Evolutionary conservation across 2,797 vertebrate genomes (phyloP), one percentile per base, ranked within the genome.

Genomic region (Malurus leucopterus): DNA sequence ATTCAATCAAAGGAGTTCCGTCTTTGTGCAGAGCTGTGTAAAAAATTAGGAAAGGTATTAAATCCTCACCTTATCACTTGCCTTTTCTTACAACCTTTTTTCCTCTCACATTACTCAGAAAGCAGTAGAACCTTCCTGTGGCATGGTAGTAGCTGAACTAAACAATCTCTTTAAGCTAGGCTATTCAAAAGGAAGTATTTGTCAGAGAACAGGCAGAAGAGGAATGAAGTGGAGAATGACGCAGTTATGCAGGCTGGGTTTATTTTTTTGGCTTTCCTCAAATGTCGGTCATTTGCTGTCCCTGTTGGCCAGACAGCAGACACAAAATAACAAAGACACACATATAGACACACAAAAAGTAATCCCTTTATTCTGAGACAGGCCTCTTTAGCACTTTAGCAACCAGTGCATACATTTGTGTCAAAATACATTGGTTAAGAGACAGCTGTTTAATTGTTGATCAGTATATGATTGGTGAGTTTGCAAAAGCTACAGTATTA

Each of bases 11-110:
- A 97, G 92, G 97, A 98, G 70, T 98, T 97, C 86, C 93, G 74
- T 53, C 98, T 98, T 21, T 98, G 96, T 46, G 98, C 96, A 76
- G 96, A 97, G 57, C 89, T 98, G 17, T 97, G 96, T 49, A 97
- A 98, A 91, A 96, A 93, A 79, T 73, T 97, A 38, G 97, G 97
- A 94, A 97, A 98, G 98, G 98, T 98, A 97, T 19, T 73, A 72
- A 47, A 20, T 43, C 34, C 43, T 88, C 21, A 64, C 23, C 24
- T 34, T 43, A 21, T 21, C 43, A 6, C 27, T 91, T 86, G 46
- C 20, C 8, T 64, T 70, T 81, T 55, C 63, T n/a, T 73, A 21
- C 55, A 76, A 27, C 24, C 22, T 34, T 73, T 73, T 81, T 11
- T 7, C 2, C 11, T 81, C 15, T 46, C 7, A 0, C 34, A 17